Base-by-base conservation (phyloP, 1,140 invertebrate species). In the Popillia japonica region DNA sequence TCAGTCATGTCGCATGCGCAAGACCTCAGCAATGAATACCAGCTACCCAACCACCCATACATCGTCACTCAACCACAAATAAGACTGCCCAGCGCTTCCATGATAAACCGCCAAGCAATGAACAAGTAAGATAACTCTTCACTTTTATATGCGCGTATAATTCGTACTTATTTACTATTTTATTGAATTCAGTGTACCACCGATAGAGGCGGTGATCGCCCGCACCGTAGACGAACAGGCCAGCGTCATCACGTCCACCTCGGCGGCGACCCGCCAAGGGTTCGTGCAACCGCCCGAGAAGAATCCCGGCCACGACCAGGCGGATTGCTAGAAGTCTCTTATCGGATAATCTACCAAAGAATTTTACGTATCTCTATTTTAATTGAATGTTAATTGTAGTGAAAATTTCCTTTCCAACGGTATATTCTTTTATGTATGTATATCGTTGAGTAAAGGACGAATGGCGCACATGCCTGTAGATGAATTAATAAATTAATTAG, bases 221-320 rank as follows among this genome's bases (percentile, higher is more conserved):
- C 61, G 61, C 17, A 64, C 9, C 10, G 61, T 64, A 17, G 78
- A 79, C 59, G 84, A 85, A 80, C 85, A 84, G 78, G 75, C 82
- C 9, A 83, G 81, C 42, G 84, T 86, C 0, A 85, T 86, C 48
- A 84, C 83, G 7, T 84, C 83, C 17, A 83, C 83, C 20, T 84
- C 84, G 11, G 75, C 72, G 11, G 77, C 79, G 78, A 84, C 76
- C 79, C 40, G 74, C 20, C 74, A 75, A 23, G 44, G 48, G 41
- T 74, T 40, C 17, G 1, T n/a, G 27, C 27, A 68, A 77, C 76
- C 27, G 20, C 3, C n/a, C 20, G 72, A 73, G 14, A 73, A 73
- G 23, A 73, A 73, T 41, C 40, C 27, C 9, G 72, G 40, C 34
- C 72, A 73, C 72, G 72, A 73, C 20, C 72, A 73, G 40, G 61